A percentile compares a stretch with the other conserved stretches of the same genome.
Conservation (phyloP, 92 coral and sea anemone genomes). For the Zoanthus sansibaricus region DNA sequence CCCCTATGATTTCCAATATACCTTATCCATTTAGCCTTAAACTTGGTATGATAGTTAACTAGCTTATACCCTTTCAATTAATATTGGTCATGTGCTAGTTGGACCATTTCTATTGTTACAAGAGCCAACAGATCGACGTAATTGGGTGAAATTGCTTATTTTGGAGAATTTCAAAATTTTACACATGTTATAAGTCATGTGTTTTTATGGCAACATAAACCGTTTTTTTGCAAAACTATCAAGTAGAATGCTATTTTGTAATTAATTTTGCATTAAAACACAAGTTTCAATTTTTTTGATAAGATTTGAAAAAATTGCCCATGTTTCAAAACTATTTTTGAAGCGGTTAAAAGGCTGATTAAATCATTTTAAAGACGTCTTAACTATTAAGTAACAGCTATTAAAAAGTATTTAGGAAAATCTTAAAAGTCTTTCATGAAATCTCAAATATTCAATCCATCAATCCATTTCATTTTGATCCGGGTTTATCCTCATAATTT, state of each 20-base stretch:
- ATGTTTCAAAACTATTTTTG: background rate
- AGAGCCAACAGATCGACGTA: conserved; percentile 5
- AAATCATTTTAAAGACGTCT: background rate
- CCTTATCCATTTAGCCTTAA: conserved; percentile 10
- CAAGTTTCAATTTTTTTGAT: background rate
- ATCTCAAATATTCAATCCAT: background rate
- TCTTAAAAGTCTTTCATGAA: background rate
- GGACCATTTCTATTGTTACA: conserved; percentile 3
- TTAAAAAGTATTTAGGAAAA: background rate
- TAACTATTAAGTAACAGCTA: conserved; percentile 6
- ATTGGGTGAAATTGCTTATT: conserved; percentile 9
- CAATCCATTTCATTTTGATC: background rate
- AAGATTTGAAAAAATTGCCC: background rate
- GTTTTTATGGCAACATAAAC: background rate
- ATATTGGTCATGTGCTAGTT: background rate
- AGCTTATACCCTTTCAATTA: conserved; percentile 14
- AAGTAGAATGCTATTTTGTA: background rate
- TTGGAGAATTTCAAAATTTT: conserved; percentile 7
- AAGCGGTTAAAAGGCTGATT: background rate
- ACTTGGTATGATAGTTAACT: conserved; percentile 4
- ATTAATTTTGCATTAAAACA: conserved; percentile 7
- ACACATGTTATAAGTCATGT: background rate
- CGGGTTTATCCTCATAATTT: no score
- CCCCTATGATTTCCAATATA: conserved; percentile 10
- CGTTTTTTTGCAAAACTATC: conserved; percentile 8